Evolutionary conservation across 1,140 invertebrate genomes (phyloP).

Genomic region (Brachionus paranguensis): DNA sequence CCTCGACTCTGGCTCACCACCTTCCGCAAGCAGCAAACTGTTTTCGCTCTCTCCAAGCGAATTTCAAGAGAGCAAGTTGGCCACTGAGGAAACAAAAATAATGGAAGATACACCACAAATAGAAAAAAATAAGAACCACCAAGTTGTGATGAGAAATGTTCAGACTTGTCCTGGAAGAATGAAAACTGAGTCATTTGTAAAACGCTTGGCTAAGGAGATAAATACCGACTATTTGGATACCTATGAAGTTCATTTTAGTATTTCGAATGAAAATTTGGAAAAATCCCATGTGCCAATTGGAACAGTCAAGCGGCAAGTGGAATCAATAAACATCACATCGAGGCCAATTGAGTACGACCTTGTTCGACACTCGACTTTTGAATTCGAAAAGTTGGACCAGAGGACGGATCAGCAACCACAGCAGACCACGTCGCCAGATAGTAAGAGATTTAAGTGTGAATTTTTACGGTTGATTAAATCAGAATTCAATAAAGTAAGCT

Average conservation of each 20-base stretch:
- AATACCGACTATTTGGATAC: not conserved
- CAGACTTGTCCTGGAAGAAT: not conserved
- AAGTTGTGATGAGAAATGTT: not conserved
- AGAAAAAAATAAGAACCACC: not conserved
- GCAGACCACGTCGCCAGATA: conserved; percentile 9
- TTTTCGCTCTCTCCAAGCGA: not conserved
- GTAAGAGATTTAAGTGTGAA: conserved; percentile 32
- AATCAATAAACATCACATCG: conserved; percentile 27
- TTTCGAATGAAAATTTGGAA: conserved; percentile 23
- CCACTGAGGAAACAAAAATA: not conserved
- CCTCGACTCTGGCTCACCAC: not conserved
- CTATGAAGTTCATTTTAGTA: not conserved
- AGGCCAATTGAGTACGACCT: conserved; percentile 8
- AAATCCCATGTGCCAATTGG: not conserved
- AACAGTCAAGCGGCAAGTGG: conserved; percentile 24
- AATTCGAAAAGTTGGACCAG: not conserved
- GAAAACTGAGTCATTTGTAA: not conserved
- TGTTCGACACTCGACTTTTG: not conserved
- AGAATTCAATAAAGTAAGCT: not conserved
- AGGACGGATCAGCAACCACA: not conserved
- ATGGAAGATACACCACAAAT: not conserved
- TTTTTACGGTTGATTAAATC: not conserved
- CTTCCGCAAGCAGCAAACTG: not conserved
- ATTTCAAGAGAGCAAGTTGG: not conserved
- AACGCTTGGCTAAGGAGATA: not conserved